Evolutionary conservation across 2,113 vertebrate species (phyloP), one percentile per base, ranked within the genome.

Genomic region (Brachypodius melanocephalos): DNA sequence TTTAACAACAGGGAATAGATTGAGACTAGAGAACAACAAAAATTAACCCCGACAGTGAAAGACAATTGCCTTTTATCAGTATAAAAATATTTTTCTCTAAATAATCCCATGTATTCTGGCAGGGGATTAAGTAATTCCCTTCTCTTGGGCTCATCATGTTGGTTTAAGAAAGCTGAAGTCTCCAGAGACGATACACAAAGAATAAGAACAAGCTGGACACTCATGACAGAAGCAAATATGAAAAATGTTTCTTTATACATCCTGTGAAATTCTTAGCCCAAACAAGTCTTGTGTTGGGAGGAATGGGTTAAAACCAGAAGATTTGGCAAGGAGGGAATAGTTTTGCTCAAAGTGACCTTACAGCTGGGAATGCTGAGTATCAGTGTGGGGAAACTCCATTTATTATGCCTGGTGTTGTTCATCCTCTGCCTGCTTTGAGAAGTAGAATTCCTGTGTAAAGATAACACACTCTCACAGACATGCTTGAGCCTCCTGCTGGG

Each of bases 101-200:
- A 92, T 74, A 90, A 78, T 88, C 34, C 25, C 29, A 16, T 85
- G 29, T 90, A 55, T 90, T 90, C 48, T 72, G 29, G 15, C 58
- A 65, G 62, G 14, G n/a, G 15, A 62, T 95, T 88, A 94, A 95
- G 79, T 74, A 82, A 90, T 93, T 95, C 73, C 43, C 65, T 87
- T 89, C 57, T 84, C 40, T 73, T 95, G 73, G 38, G 29, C 42
- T 81, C 49, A 45, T 74, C 34, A 17, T 67, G 62, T 72, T 86
- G 76, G 73, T 87, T 95, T 96, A 85, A 94, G 85, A 69, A 84
- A 81, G 55, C 65, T 89, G 71, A 92, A 82, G 68, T 87, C 68
- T 93, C 61, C 87, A 52, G 68, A 96, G 96, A 89, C 73, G 94
- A 78, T 82, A 69, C 65, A 92, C 71, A 88, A 86, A 95, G 69